Conservation (phyloP, 2,888 invertebrate genomes). For the Aelia acuminata region DNA sequence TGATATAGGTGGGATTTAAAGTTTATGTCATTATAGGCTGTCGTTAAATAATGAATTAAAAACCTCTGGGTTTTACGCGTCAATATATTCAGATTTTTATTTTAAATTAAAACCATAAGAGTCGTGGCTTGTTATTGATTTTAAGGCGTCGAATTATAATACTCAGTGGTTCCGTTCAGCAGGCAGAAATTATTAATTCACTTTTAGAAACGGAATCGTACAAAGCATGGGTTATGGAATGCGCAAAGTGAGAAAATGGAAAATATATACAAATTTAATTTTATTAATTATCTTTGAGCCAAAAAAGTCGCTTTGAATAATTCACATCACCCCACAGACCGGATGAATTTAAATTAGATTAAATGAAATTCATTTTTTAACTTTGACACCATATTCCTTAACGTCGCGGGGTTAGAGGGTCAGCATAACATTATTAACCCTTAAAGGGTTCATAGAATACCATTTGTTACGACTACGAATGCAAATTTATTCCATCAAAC, state of each 20-base stretch:
- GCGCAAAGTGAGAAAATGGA: not conserved
- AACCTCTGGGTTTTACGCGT: too few relatives aligned
- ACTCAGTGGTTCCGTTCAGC: not conserved
- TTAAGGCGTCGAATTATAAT: not conserved
- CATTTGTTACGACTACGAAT: too few relatives aligned
- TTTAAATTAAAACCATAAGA: too few relatives aligned
- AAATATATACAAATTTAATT: not conserved
- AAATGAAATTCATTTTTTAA: not conserved
- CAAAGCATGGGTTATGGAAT: not conserved
- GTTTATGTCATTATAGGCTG: too few relatives aligned
- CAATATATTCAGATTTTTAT: too few relatives aligned
- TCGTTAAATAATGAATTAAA: too few relatives aligned
- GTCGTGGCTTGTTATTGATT: not conserved
- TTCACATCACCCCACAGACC: not conserved
- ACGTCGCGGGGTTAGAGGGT: not conserved
- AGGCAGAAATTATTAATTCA: not conserved
- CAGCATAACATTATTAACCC: too few relatives aligned
- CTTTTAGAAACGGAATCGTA: not conserved
- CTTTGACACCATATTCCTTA: not conserved
- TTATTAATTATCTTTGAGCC: not conserved
- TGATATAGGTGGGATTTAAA: too few relatives aligned
- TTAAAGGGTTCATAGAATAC: too few relatives aligned
- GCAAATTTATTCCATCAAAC: too few relatives aligned
- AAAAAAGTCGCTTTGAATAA: not conserved
- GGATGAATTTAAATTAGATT: not conserved